Percentiles rank a stretch among this genome's conserved stretches.
phyloP scores from a whole-genome alignment of 2,797 vertebrate genomes.

The Eupleurogrammus muticus region DNA sequence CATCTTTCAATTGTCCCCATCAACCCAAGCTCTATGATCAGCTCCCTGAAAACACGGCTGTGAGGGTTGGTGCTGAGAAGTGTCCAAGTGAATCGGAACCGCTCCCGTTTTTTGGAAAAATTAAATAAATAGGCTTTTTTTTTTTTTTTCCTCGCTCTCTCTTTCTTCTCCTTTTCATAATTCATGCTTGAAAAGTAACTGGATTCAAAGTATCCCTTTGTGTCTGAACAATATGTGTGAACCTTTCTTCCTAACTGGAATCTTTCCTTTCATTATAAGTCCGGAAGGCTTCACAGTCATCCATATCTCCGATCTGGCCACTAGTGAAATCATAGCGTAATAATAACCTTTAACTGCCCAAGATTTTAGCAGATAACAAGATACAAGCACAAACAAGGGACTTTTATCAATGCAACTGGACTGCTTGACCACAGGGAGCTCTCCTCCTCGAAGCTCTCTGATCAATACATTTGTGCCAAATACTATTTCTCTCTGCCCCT shows the following conservation, averaged over 20 bases:
- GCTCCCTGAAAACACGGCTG: conserved; percentile 66
- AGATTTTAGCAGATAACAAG: conserved; percentile 74
- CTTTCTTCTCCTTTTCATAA: conserved; percentile 50
- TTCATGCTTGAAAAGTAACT: conserved; percentile 49
- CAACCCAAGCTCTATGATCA: conserved; percentile 81
- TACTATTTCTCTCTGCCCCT: conserved; percentile 71
- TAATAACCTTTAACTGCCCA: conserved; percentile 76
- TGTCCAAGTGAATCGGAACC: conserved; percentile 57
- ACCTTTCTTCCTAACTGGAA: conserved; percentile 61
- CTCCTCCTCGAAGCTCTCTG: conserved; percentile 62
- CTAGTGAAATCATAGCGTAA: conserved; percentile 59
- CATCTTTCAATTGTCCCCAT: conserved; percentile 78
- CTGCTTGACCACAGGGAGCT: conserved; percentile 75
- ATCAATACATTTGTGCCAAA: conserved; percentile 79
- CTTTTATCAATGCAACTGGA: conserved; percentile 82
- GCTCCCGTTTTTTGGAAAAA: conserved; percentile 38
- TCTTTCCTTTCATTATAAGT: conserved; percentile 64
- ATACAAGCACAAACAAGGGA: conserved; percentile 82
- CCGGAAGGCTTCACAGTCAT: conserved; percentile 65
- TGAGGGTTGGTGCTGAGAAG: conserved; percentile 75
- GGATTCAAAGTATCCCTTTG: conserved; percentile 45
- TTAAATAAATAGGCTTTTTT: conserved; percentile 40
- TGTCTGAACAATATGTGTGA: conserved; percentile 62
- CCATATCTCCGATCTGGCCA: conserved; percentile 72
- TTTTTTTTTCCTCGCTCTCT: conserved; percentile 36